Evolutionary conservation across 37 sponge, comb jelly and placozoan genomes (phyloP).

Genomic region (Ianthella basta): DNA sequence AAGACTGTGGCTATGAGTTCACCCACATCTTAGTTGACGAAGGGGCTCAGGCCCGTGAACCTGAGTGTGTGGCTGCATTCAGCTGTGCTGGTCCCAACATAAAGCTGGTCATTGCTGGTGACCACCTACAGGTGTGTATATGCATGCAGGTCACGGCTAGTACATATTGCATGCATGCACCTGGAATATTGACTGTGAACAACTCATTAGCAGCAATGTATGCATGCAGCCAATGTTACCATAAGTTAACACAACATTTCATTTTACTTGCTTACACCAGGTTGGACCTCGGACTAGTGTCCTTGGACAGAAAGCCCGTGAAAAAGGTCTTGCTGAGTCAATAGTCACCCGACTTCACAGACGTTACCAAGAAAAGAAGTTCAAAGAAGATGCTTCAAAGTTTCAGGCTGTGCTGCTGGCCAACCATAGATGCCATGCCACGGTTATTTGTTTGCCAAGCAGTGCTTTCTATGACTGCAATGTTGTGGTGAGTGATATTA

Average conservation of each 20-base stretch:
- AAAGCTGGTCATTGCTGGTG: constrained; percentile 83
- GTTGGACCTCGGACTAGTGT: constrained; percentile 75
- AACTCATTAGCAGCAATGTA: too few species aligned
- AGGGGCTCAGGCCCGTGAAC: constrained; percentile 77
- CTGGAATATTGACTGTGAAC: too few species aligned
- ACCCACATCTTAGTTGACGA: constrained; percentile 86
- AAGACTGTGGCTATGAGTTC: constrained; percentile 39
- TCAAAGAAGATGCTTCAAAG: not conserved
- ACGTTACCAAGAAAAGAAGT: constrained; percentile 17
- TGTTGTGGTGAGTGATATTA: constrained; percentile 30
- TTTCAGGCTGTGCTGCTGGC: constrained; percentile 34
- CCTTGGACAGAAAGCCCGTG: constrained; percentile 48
- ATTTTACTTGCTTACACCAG: too few species aligned
- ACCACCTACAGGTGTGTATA: constrained; percentile 65
- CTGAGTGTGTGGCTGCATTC: constrained; percentile 67
- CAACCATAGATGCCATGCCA: constrained; percentile 69
- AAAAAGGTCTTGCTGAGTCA: constrained; percentile 57
- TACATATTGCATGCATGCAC: too few species aligned
- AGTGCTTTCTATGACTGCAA: constrained; percentile 55
- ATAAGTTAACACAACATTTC: too few species aligned
- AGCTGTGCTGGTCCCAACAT: constrained; percentile 55
- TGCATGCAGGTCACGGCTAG: too few species aligned
- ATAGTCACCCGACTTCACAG: constrained; percentile 54
- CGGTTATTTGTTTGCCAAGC: constrained; percentile 38
- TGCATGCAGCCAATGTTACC: too few species aligned